A percentile compares a stretch with the other conserved stretches of the same genome.
These are phyloP conservation scores for Heliothis peltigera DNA, from an alignment of 2,888 invertebrate species.

Conservation along the genomic window DNA sequence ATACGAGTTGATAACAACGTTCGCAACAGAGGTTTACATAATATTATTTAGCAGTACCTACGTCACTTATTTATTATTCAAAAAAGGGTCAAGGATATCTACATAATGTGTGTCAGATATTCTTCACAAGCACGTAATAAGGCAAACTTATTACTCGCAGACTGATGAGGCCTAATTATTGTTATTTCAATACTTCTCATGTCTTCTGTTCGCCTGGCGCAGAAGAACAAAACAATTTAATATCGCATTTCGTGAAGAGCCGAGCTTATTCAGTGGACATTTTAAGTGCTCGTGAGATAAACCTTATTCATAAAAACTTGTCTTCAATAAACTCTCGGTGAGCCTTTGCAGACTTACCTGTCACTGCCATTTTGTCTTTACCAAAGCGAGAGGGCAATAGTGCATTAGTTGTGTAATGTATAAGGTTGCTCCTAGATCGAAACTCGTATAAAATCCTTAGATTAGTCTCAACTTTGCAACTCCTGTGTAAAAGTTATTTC, in stretches of 20 bases:
- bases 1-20: too few relatives aligned
- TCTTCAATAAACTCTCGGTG: conserved; percentile 33
- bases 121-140: conserved; percentile 34
- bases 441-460: conserved; percentile 5
- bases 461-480: conserved; percentile 22
- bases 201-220: not conserved
- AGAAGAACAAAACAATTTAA: not conserved
- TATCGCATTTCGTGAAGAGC: conserved; percentile 6
- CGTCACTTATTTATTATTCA: conserved; percentile 37
- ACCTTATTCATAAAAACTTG: conserved; percentile 38
- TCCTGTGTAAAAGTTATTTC: conserved; percentile 62
- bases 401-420: conserved; percentile 1
- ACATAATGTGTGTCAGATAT: conserved; percentile 14
- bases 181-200: not conserved
- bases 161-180: not conserved
- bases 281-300: conserved; percentile 27
- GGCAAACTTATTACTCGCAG: not conserved
- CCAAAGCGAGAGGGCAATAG: conserved; percentile 29
- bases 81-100: conserved; percentile 45
- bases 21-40: too few relatives aligned
- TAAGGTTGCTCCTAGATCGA: not conserved
- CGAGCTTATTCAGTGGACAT: conserved; percentile 7
- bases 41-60: conserved; percentile 8
- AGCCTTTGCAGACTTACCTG: conserved; percentile 22
- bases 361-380: conserved; percentile 34